Conservation (phyloP, 2,888 invertebrate species). For the Microchrysa polita region DNA sequence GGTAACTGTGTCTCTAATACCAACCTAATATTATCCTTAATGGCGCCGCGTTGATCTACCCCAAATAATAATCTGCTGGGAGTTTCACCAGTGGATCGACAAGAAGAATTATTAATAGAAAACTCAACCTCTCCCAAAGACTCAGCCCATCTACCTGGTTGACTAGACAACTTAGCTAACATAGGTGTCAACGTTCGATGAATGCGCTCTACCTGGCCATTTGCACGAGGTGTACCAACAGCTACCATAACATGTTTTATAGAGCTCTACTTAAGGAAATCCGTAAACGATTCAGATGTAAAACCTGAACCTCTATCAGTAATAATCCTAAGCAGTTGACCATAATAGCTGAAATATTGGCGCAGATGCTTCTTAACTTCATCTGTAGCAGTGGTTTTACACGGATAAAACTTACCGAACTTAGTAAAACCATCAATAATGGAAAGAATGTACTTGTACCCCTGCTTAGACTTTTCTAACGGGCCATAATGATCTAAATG, state of each 20-base stretch:
- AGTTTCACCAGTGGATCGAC: no score
- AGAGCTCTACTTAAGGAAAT: no score
- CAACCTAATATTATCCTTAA: background rate
- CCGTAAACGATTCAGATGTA: background rate
- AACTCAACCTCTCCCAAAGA: no score
- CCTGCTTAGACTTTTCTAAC: background rate
- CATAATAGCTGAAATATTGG: background rate
- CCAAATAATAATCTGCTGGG: no score
- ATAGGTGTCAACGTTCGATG: no score
- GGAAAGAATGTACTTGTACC: background rate
- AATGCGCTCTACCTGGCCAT: no score
- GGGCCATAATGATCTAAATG: slow-evolving; percentile 22
- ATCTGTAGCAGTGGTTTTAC: background rate
- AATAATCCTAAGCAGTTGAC: background rate
- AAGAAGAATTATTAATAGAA: no score
- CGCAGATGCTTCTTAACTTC: background rate
- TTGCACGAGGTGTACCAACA: no score
- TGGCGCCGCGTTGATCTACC: no score
- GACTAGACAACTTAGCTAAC: no score
- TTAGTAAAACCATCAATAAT: background rate
- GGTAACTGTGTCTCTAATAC: background rate
- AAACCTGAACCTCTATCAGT: background rate
- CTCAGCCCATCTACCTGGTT: no score
- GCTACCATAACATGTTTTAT: no score
- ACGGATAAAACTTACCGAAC: background rate